phyloP scores from a whole-genome alignment of 2,113 vertebrate species.

The Triplophysa siluroides region DNA sequence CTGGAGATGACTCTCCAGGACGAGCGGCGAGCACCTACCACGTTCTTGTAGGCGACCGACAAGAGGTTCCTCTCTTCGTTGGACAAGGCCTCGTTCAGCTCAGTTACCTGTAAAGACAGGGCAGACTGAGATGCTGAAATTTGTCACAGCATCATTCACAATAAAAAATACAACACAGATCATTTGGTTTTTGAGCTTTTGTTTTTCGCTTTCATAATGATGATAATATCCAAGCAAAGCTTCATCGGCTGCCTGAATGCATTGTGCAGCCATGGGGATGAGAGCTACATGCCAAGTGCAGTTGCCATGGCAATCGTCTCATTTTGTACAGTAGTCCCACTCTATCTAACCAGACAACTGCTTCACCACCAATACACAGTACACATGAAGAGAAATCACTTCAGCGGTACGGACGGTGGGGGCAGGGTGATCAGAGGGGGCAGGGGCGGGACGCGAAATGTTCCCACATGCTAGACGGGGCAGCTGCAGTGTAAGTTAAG shows the following conservation, averaged over 20 bases:
- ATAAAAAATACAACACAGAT: not conserved
- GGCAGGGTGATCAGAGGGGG: constrained; percentile 39
- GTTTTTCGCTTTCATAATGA: constrained; percentile 24
- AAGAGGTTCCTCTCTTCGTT: constrained; percentile 97
- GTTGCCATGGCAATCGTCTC: constrained; percentile 72
- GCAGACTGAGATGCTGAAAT: not conserved
- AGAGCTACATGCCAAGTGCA: constrained; percentile 57
- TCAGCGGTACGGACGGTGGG: constrained; percentile 51
- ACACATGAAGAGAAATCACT: constrained; percentile 56
- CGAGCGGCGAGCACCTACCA: constrained; percentile 93
- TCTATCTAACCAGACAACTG: constrained; percentile 61
- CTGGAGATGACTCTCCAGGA: constrained; percentile 98
- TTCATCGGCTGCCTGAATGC: constrained; percentile 20
- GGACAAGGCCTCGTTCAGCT: constrained; percentile 94
- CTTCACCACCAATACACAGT: constrained; percentile 54
- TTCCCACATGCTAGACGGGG: constrained; percentile 67
- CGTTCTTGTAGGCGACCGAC: constrained; percentile 97
- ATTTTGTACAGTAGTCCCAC: constrained; percentile 62
- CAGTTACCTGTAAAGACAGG: constrained; percentile 82
- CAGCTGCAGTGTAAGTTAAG: constrained; percentile 77
- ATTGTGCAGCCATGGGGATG: constrained; percentile 42
- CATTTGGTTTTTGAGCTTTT: not conserved
- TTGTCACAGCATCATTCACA: not conserved
- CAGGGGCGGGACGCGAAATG: constrained; percentile 52
- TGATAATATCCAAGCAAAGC: constrained; percentile 15